Conservation (phyloP, 1,140 invertebrate species). For the Melipona quadrifasciata region DNA sequence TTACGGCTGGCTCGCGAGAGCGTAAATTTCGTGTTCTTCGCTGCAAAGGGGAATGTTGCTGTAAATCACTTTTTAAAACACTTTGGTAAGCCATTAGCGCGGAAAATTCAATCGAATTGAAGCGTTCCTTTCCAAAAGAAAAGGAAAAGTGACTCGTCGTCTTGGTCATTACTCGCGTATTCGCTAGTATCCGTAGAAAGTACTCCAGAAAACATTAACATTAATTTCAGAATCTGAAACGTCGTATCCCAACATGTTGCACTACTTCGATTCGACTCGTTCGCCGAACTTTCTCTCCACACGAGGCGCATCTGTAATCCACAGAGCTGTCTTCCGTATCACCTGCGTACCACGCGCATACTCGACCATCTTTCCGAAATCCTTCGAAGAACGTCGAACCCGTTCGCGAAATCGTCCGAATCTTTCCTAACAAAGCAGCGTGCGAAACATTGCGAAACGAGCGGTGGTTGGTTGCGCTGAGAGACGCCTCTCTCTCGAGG, state of each 20-base stretch:
- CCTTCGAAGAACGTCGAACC: background rate
- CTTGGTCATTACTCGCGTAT: background rate
- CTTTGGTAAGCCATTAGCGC: background rate
- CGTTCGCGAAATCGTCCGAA: background rate
- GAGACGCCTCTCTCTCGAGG: background rate
- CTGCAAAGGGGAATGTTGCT: background rate
- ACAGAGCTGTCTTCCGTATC: background rate
- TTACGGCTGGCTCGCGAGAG: background rate
- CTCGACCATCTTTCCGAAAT: background rate
- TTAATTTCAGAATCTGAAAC: background rate
- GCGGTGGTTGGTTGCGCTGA: too few relatives aligned
- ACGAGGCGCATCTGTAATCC: background rate
- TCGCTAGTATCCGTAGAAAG: background rate
- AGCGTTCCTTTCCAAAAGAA: background rate
- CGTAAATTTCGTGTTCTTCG: background rate
- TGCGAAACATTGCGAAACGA: background rate
- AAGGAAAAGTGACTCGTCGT: background rate
- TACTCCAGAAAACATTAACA: background rate
- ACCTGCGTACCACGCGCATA: background rate
- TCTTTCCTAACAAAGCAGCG: background rate
- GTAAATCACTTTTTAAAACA: background rate
- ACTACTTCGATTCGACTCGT: background rate
- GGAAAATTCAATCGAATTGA: background rate
- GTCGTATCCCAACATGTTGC: background rate
- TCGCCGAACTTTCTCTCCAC: background rate